Evolutionary conservation across 2,113 vertebrate genomes (phyloP), one percentile per base, ranked within the genome.

Genomic region (Apteryx mantelli): DNA sequence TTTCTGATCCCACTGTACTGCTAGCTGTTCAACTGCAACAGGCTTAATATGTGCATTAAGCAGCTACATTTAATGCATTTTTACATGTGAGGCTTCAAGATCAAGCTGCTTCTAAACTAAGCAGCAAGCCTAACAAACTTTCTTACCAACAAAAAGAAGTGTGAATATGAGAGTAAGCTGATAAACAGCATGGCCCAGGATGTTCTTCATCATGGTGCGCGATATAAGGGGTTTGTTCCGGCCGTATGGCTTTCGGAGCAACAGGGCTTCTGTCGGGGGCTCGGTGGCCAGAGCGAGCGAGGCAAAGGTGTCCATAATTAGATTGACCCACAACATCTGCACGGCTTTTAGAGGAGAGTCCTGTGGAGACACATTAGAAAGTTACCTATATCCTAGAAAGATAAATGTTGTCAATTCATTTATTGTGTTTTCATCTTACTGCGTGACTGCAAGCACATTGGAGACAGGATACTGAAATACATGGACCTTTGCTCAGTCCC

Each of bases 191-290:
- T 99, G 99, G 93, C 99, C 99, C 87, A 99, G 97, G 91, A 99
- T 99, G 98, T 99, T 99, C 98, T 99, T 99, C 96, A 99, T 99
- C 99, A 99, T 99, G 94, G 99, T 99, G 90, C 99, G 98, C 26
- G 99, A 99, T 97, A 99, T 99, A 55, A 99, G 99, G 4, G 99
- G 98, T 93, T 99, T 99, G 98, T 99, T 99, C 90, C 99, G 98
- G 88, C 99, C 99, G 1, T 99, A 99, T 0, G 99, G 99, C 97
- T 98, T 99, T 88, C 99, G 97, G 95, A 97, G 98, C 46, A 99
- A 97, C 58, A 99, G 98, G 13, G 99, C 98, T 96, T 99, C 99
- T 1, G 99, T 99, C 9, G 99, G 99, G 0, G 99, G 99, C 92
- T 99, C 99, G 0, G 99, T 99, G 64, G 99, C 99, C 98, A 99